Evolutionary conservation across 2,797 vertebrate species (phyloP), one percentile per base, ranked within the genome.

Genomic region (Acanthis flammea): DNA sequence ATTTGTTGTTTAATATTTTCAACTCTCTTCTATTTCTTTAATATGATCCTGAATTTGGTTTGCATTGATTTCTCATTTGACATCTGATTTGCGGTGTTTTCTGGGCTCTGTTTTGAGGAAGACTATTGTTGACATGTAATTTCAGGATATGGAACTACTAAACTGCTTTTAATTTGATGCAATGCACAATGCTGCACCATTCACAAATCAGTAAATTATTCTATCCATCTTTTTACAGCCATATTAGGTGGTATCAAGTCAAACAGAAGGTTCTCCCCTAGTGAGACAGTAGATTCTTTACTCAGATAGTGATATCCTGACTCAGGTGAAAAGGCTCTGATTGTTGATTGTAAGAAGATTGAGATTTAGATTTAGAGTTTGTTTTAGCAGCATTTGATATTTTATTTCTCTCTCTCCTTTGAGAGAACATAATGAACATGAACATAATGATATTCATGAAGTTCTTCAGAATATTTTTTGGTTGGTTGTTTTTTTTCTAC

Each of bases 161-260:
- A 62, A 19, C 9, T 37, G 61, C 17, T 82, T 77, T 77, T 39
- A 35, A 96, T 95, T 80, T 4, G 17, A 42, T 90, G 76, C 44
- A 71, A 50, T 63, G 37, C 88, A 41, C 92, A 99, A 98, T 98
- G 86, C 98, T 99, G 57, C 98, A 97, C 17, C 99, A 99, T 80
- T 98, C 98, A 16, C n/a, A 98, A 23, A 98, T 99, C 97, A 98
- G 98, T 88, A 98, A 99, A 88, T 98, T 61, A 27, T 99, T 51
- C 58, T 99, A 83, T 96, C 98, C 1, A 95, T 95, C 30, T 86
- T 99, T 80, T 95, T 99, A 88, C 98, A 98, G 8, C 95, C 84
- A 47, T 99, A 99, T 86, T 97, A 89, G 31, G 48, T 98, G 2
- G 96, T 98, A 94, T 98, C 98, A 10, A 98, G 72, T 81, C 98